Evolutionary conservation across 2,113 vertebrate genomes (phyloP), one percentile per base, ranked within the genome.

Genomic region (Siniperca knerii): DNA sequence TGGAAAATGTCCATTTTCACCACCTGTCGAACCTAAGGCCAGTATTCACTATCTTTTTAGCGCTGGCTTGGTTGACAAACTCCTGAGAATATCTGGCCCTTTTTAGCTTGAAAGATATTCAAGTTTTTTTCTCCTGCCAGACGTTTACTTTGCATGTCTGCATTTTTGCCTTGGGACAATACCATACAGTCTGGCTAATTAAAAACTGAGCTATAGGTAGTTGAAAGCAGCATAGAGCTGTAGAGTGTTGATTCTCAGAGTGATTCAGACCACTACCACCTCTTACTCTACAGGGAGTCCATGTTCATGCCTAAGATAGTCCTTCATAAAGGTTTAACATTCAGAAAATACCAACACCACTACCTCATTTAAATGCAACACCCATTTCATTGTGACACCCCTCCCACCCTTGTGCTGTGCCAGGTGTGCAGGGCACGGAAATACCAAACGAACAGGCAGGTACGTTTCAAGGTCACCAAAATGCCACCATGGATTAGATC

Each of bases 401-500:
- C 35, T 48, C 35, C 25, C 23, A 12, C 7, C 64, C 16, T 67
- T n/a, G 37, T 0, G 0, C 33, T 20, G 1, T 48, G 37, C 77
- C 68, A 70, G 73, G 69, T 87, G 55, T 65, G 76, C 73, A 64
- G 33, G 58, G 57, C 33, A 62, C 9, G 12, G 25, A 75, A 79
- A 84, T 80, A 70, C 67, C 80, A 61, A 86, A 77, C 23, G 12
- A 70, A 76, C 42, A 50, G 18, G 60, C 82, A 71, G 65, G 57
- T 79, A 69, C 11, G 9, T 81, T 75, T 88, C 73, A 90, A 88
- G 81, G 85, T 90, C 70, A 87, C 57, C 55, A 65, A 77, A 84
- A 84, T 85, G 50, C 42, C 77, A 73, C 54, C 77, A n/a, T 13
- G 60, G 42, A 52, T 65, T 9, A 52, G 9, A 58, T 69, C 65